Evolutionary conservation across 2,113 vertebrate genomes (phyloP), one percentile per base, ranked within the genome.

Genomic region (Riparia riparia): DNA sequence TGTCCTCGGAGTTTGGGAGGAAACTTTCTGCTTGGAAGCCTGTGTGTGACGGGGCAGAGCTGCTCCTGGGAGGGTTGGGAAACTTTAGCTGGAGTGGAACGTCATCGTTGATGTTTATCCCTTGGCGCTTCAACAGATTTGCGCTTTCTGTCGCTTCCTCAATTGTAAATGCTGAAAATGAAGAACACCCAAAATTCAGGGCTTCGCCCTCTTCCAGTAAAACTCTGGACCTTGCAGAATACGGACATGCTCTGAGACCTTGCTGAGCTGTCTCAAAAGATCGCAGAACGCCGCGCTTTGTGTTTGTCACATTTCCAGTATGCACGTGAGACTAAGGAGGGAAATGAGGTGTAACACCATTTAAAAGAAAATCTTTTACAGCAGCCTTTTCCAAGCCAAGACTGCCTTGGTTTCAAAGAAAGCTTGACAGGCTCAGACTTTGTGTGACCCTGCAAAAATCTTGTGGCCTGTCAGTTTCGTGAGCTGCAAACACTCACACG

Each of bases 261-360:
- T 6, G 17, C 41, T 18, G 58, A 49, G 37, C 66, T 26, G 56
- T 14, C 41, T 57, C 42, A 20, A 8, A 53, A 39, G 25, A 4
- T 18, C 7, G 0, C 6, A n/a, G 25, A 12, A 29, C 45, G 32
- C 68, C 25, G 49, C 4, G 0, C n/a, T 77, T 44, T 10, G 41
- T 4, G 0, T 53, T 72, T 66, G 54, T 54, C 12, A 0, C 32
- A 0, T 81, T 70, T 58, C 20, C 47, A 58, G 47, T 26, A 0
- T 1, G 68, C 41, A 14, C 79, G 5, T 21, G 26, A 14, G 49
- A 1, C 5, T 32, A 9, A 26, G 42, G 39, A 79, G 69, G 29
- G 56, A 76, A 71, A 28, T 1, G 0, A 44, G 25, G 47, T 32
- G 1, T 50, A 41, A 45, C 13, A 6, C n/a, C 26, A 8, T 31